These are phyloP conservation scores for Dendrolimus houi DNA, from an alignment of 2,888 invertebrate genomes.

Conservation along the genomic window DNA sequence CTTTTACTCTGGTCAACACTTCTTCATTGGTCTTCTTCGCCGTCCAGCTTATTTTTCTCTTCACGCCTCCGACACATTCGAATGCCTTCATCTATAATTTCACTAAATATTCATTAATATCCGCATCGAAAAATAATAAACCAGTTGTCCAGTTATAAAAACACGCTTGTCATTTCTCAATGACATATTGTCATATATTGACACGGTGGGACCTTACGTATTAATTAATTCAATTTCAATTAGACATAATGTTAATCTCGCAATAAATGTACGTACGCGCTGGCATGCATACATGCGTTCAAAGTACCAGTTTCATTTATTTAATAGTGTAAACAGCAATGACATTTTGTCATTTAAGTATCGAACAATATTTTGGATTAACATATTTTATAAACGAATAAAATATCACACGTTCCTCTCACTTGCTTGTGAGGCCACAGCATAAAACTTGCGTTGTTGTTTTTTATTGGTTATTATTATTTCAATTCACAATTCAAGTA, in stretches of 20 bases:
- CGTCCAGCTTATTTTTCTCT: no score
- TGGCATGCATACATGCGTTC: background rate
- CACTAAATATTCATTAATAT: no score
- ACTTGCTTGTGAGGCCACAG: background rate
- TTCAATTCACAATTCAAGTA: no score
- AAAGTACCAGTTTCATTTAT: background rate
- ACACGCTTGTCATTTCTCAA: constrained; percentile 9
- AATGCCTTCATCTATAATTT: no score
- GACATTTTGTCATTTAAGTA: background rate
- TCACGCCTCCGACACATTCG: no score
- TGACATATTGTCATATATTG: constrained; percentile 19
- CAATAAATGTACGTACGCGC: no score
- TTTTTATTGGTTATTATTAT: no score
- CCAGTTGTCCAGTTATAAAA: background rate
- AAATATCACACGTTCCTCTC: background rate
- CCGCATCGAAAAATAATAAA: no score
- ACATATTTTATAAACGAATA: background rate
- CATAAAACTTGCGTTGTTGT: background rate
- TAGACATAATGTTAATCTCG: constrained; percentile 5
- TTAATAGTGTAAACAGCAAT: background rate
- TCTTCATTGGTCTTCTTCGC: no score
- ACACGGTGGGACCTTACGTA: constrained; percentile 22
- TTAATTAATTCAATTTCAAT: constrained; percentile 15
- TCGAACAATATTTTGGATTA: background rate
- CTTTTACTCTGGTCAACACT: no score